These are phyloP conservation scores for Syrista parreyssii DNA, from an alignment of 2,888 invertebrate genomes.

Conservation along the genomic window DNA sequence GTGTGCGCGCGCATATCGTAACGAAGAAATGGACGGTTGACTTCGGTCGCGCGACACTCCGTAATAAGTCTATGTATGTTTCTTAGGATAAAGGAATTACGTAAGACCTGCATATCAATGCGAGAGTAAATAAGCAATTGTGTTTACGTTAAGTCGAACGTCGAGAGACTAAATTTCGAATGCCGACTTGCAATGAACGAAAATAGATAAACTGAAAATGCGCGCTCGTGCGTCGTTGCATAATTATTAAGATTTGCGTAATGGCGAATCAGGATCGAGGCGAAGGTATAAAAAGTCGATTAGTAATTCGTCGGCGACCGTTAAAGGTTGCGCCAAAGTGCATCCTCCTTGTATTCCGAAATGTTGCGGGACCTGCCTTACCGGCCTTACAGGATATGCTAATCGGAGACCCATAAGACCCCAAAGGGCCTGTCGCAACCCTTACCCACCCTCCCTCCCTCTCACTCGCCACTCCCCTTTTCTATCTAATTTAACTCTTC, in stretches of 20 bases:
- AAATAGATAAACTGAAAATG: not conserved
- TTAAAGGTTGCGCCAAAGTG: slow-evolving; percentile 48
- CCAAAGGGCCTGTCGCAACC: slow-evolving; percentile 25
- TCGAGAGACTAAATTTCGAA: not conserved
- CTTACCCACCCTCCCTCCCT: slow-evolving; percentile 3
- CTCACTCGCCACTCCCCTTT: slow-evolving; percentile 13
- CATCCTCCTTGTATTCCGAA: slow-evolving; percentile 37
- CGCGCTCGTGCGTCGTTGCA: slow-evolving; percentile 13
- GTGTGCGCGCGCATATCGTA: no score
- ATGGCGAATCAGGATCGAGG: not conserved
- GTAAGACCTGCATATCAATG: no score
- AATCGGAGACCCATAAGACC: slow-evolving; percentile 44
- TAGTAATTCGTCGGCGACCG: slow-evolving; percentile 57
- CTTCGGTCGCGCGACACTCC: no score
- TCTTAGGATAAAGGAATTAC: no score
- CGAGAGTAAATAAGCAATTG: no score
- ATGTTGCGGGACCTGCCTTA: slow-evolving; percentile 58
- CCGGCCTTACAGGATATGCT: slow-evolving; percentile 63
- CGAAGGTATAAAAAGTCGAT: slow-evolving; percentile 42
- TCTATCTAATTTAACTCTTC: slow-evolving; percentile 13
- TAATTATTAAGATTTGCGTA: slow-evolving; percentile 6
- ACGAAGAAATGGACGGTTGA: no score
- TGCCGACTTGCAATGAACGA: slow-evolving; percentile 11
- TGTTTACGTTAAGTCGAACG: no score
- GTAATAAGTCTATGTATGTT: no score